phyloP scores from a whole-genome alignment of 1,140 invertebrate genomes.

The Choristoneura fumiferana region DNA sequence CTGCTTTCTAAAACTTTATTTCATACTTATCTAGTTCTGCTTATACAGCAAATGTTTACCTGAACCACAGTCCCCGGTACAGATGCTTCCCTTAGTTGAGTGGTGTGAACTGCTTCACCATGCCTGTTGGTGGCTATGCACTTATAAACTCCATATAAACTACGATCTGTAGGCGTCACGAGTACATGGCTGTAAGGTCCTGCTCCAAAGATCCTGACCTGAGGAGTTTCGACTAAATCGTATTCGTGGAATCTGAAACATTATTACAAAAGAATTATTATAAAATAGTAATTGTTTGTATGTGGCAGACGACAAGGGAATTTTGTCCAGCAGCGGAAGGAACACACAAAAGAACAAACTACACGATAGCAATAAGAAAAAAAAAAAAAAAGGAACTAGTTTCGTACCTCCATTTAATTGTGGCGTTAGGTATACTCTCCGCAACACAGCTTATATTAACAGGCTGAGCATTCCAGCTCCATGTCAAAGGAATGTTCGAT shows the following conservation, averaged over 20 bases:
- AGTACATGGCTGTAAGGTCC: slow-evolving; percentile 85
- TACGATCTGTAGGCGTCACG: slow-evolving; percentile 81
- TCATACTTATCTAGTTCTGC: no score
- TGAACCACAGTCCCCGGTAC: slow-evolving; percentile 57
- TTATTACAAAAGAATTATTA: slow-evolving; percentile 18
- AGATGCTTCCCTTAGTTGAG: slow-evolving; percentile 86
- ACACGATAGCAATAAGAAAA: no score
- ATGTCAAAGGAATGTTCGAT: slow-evolving; percentile 81
- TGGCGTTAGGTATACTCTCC: slow-evolving; percentile 94
- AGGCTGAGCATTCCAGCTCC: slow-evolving; percentile 88
- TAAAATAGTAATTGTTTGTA: no score
- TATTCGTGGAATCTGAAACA: slow-evolving; percentile 71
- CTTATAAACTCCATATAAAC: slow-evolving; percentile 88
- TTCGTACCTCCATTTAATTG: slow-evolving; percentile 88
- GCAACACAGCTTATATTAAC: slow-evolving; percentile 94
- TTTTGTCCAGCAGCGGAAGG: no score
- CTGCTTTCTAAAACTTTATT: no score
- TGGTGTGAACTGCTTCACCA: slow-evolving; percentile 82
- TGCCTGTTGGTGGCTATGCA: slow-evolving; percentile 89
- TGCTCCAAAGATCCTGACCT: slow-evolving; percentile 81
- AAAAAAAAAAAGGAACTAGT: no score
- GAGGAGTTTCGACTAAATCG: slow-evolving; percentile 76
- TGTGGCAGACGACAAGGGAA: no score
- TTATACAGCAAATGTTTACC: slow-evolving; percentile 34
- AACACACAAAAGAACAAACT: no score